These are phyloP conservation scores for Meloe dianella DNA, from an alignment of 2,888 invertebrate species.

Conservation along the genomic window DNA sequence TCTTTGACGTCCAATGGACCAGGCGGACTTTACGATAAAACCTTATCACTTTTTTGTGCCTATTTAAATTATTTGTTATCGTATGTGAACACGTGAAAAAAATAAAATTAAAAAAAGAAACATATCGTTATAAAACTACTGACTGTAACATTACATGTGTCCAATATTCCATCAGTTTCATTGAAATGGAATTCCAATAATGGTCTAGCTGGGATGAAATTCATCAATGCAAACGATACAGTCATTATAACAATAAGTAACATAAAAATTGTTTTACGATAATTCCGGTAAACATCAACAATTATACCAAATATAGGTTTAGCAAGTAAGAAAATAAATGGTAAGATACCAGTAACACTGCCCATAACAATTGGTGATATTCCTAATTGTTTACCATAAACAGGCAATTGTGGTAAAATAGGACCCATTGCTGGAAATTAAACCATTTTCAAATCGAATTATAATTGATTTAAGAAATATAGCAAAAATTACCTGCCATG, in stretches of 20 bases:
- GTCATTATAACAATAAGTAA: slow-evolving; percentile 70
- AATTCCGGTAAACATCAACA: slow-evolving; percentile 73
- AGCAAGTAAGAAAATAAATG: slow-evolving; percentile 76
- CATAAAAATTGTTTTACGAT: slow-evolving; percentile 76
- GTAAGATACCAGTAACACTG: slow-evolving; percentile 74
- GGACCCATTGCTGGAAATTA: slow-evolving; percentile 75
- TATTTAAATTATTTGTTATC: slow-evolving; percentile 8
- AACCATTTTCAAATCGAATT: background rate
- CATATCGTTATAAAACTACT: slow-evolving; percentile 42
- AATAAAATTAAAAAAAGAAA: slow-evolving; percentile 18
- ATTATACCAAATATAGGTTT: slow-evolving; percentile 79
- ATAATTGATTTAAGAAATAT: slow-evolving; percentile 30
- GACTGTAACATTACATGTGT: slow-evolving; percentile 56
- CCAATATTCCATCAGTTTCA: slow-evolving; percentile 42
- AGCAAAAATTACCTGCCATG: slow-evolving; percentile 74
- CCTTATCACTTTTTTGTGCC: background rate
- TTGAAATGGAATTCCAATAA: slow-evolving; percentile 39
- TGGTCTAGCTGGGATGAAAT: slow-evolving; percentile 65
- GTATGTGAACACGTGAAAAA: background rate
- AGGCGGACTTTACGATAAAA: background rate
- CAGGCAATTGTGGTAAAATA: slow-evolving; percentile 77
- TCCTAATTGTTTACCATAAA: slow-evolving; percentile 79
- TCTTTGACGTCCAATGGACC: background rate
- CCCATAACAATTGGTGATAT: slow-evolving; percentile 80
- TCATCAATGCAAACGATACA: slow-evolving; percentile 71